Evolutionary conservation across 2,797 vertebrate genomes (phyloP).

Genomic region (Pagetopsis macropterus): DNA sequence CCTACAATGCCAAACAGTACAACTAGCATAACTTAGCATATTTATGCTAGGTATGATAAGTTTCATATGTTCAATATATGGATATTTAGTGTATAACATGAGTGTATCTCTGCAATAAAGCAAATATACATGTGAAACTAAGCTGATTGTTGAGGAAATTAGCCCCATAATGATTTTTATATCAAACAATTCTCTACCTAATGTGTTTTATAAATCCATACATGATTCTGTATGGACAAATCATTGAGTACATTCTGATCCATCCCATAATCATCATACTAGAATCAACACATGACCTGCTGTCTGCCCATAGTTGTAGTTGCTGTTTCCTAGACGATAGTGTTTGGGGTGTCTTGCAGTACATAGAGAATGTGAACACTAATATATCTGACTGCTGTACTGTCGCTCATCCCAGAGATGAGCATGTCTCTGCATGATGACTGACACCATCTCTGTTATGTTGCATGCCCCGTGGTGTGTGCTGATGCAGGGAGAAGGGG

Average conservation of each 20-base stretch:
- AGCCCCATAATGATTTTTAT: background rate
- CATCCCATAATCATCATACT: background rate
- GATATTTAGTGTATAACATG: background rate
- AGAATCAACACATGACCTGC: background rate
- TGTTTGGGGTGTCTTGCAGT: background rate
- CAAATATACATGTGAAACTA: slow-evolving; percentile 4
- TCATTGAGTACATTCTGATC: background rate
- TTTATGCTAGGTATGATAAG: slow-evolving; percentile 3
- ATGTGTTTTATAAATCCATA: background rate
- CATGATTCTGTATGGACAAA: background rate
- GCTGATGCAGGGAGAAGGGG: slow-evolving; percentile 57
- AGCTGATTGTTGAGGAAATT: background rate
- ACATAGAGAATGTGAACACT: slow-evolving; percentile 31
- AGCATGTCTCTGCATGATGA: slow-evolving; percentile 72
- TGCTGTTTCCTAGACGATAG: slow-evolving; percentile 4
- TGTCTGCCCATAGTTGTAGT: slow-evolving; percentile 12
- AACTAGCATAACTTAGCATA: no score
- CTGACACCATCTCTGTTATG: slow-evolving; percentile 54
- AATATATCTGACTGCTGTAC: slow-evolving; percentile 10
- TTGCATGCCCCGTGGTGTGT: slow-evolving; percentile 78
- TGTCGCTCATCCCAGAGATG: slow-evolving; percentile 22
- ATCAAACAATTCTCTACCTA: background rate
- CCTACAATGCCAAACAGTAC: no score
- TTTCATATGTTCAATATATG: background rate
- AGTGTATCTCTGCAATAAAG: background rate